These are phyloP conservation scores for Halcyon badia DNA, from an alignment of 2,797 vertebrate genomes.

Conservation along the genomic window DNA sequence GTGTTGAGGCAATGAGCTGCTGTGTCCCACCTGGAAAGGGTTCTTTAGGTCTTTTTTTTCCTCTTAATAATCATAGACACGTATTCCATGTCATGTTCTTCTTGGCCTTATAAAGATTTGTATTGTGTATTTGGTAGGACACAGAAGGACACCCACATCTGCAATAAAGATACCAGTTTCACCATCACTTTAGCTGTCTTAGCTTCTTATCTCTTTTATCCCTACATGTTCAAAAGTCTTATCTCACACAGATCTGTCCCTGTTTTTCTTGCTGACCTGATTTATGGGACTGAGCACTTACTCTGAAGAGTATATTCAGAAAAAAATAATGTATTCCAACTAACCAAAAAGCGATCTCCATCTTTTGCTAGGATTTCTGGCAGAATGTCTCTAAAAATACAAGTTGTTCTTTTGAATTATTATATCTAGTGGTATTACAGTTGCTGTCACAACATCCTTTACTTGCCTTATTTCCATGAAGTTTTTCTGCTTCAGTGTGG, in stretches of 20 bases:
- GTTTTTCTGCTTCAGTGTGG: not conserved
- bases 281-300: not conserved
- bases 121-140: not conserved
- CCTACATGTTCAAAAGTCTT: not conserved
- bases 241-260: not conserved
- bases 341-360: not conserved
- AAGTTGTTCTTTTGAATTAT: not conserved
- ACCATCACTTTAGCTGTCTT: not conserved
- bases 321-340: not conserved
- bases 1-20: not conserved
- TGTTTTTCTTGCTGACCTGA: not conserved
- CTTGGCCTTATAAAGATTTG: not conserved
- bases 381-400: slow-evolving; percentile 33
- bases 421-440: not conserved
- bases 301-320: not conserved
- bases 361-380: slow-evolving; percentile 1
- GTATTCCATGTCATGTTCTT: rapidly evolving
- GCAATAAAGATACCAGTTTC: not conserved
- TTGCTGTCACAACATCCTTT: slow-evolving; percentile 34
- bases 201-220: not conserved
- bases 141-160: not conserved
- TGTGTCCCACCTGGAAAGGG: not conserved
- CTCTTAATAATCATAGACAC: not conserved
- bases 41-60: not conserved
- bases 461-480: slow-evolving; percentile 15